Evolutionary conservation across 2,113 vertebrate species (phyloP).

Genomic region (Calyptomena viridis): DNA sequence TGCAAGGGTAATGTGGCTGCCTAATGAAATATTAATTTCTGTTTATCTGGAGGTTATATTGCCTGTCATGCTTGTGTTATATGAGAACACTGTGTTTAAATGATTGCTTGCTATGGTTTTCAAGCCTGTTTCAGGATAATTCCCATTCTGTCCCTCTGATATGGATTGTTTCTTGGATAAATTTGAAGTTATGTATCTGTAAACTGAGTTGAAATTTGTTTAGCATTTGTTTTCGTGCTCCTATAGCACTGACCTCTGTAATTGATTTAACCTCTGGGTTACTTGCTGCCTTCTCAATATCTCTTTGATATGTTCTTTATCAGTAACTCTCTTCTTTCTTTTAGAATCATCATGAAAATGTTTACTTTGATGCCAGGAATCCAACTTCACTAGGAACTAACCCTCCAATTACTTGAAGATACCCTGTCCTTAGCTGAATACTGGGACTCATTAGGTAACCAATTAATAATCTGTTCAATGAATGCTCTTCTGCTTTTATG

Average conservation of each 20-base stretch:
- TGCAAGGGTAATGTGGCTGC: not conserved
- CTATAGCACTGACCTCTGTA: not conserved
- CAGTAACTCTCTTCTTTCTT: not conserved
- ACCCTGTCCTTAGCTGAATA: not conserved
- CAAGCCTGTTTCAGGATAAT: not conserved
- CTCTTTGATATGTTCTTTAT: not conserved
- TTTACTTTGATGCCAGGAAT: not conserved
- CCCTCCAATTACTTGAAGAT: not conserved
- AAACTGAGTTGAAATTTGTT: not conserved
- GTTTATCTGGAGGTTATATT: not conserved
- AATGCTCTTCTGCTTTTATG: not conserved
- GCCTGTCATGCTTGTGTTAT: not conserved
- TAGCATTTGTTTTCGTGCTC: not conserved
- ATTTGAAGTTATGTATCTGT: not conserved
- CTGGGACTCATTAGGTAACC: not conserved
- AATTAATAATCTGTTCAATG: not conserved
- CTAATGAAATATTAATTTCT: not conserved
- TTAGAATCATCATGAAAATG: not conserved
- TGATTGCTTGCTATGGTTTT: not conserved
- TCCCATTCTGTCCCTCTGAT: not conserved
- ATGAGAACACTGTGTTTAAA: not conserved
- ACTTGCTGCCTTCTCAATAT: not conserved
- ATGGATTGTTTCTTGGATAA: not conserved
- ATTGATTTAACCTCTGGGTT: not conserved
- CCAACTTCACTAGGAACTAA: not conserved